Evolutionary conservation across 64 coral and sea anemone species (phyloP).

Genomic region (Platygyra sinensis): DNA sequence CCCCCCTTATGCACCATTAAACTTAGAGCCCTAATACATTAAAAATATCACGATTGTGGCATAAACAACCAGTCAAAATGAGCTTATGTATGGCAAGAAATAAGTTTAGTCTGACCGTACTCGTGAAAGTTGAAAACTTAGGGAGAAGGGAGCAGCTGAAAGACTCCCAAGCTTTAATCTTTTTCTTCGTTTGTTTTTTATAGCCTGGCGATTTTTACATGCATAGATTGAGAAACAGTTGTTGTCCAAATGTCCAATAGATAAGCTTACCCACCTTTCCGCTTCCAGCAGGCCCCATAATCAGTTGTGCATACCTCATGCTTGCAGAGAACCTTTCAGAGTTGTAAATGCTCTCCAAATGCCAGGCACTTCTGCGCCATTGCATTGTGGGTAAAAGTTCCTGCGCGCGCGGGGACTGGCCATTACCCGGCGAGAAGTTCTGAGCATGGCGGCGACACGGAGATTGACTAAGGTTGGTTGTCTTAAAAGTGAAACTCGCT

Average conservation of each 20-base stretch:
- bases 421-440: conserved; percentile 8
- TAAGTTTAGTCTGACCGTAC: no score
- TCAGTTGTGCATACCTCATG: conserved; percentile 95
- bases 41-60: no score
- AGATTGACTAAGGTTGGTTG: conserved; percentile 71
- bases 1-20: no score
- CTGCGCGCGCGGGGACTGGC: conserved; percentile 19
- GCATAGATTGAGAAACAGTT: background rate
- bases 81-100: no score
- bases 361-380: background rate
- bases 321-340: background rate
- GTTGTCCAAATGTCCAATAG: background rate
- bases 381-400: conserved; percentile 15
- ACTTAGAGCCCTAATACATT: no score
- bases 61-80: no score
- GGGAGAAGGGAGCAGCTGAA: no score
- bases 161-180: no score
- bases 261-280: conserved; percentile 72
- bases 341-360: background rate
- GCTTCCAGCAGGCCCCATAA: conserved; percentile 96
- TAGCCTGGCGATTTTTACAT: no score
- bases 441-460: conserved; percentile 81
- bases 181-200: no score
- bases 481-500: conserved; percentile 3
- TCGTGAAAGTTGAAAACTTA: no score